phyloP scores from a whole-genome alignment of 1,140 invertebrate species.

The Euglossa dilemma region DNA sequence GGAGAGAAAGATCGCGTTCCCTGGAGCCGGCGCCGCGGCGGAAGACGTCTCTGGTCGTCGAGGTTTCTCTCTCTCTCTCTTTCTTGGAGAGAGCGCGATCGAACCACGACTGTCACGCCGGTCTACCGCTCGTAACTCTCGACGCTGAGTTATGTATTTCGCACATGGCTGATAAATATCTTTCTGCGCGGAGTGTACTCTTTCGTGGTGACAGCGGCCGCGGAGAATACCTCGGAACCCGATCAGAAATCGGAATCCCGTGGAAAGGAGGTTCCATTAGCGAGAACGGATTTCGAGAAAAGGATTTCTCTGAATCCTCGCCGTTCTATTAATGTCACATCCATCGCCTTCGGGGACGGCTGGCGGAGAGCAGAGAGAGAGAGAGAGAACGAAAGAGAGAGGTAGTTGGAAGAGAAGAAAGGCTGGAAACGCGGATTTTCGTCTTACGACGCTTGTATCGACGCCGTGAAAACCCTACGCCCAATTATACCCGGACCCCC shows the following conservation, averaged over 20 bases:
- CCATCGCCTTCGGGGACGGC: constrained; percentile 49
- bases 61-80: background rate
- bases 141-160: constrained; percentile 10
- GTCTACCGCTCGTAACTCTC: background rate
- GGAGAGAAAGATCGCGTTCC: background rate
- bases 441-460: constrained; percentile 53
- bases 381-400: background rate
- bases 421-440: constrained; percentile 51
- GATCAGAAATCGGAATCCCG: constrained; percentile 65
- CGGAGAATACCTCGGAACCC: constrained; percentile 47
- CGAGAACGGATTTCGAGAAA: constrained; percentile 63
- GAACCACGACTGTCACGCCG: background rate
- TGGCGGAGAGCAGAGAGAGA: background rate
- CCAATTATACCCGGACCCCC: constrained; percentile 8
- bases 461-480: constrained; percentile 10
- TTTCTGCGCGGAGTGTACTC: constrained; percentile 23
- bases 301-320: constrained; percentile 63
- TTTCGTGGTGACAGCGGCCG: constrained; percentile 21
- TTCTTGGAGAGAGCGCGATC: background rate
- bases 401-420: background rate
- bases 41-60: background rate
- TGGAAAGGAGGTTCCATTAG: constrained; percentile 59
- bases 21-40: background rate
- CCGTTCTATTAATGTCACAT: constrained; percentile 67
- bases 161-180: constrained; percentile 26